These are phyloP conservation scores for Athalia circularis DNA, from an alignment of 2,888 invertebrate species.

Conservation along the genomic window DNA sequence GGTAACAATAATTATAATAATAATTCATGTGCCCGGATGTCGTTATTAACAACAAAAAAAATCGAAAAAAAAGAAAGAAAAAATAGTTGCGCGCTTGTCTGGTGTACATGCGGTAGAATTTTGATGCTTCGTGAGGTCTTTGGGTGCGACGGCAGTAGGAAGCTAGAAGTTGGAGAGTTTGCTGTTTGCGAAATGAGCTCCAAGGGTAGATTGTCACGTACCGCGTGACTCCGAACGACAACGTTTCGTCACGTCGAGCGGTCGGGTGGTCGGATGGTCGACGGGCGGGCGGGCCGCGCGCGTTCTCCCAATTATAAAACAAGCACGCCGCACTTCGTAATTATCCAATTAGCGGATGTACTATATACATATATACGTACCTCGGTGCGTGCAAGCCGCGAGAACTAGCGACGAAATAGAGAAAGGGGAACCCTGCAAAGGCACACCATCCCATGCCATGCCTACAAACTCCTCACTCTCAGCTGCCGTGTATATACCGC, in stretches of 20 bases:
- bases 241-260: slow-evolving; percentile 71
- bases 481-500: neutral
- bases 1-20: no score
- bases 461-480: no score
- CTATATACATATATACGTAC: slow-evolving; percentile 45
- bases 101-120: neutral
- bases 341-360: slow-evolving; percentile 73
- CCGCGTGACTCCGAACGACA: slow-evolving; percentile 71
- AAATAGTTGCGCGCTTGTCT: neutral
- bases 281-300: slow-evolving; percentile 39
- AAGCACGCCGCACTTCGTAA: slow-evolving; percentile 72
- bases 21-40: neutral
- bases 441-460: no score
- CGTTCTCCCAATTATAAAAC: slow-evolving; percentile 72
- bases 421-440: neutral
- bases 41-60: neutral
- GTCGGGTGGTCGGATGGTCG: slow-evolving; percentile 44
- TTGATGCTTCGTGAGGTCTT: slow-evolving; percentile 13
- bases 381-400: slow-evolving; percentile 50
- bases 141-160: no score
- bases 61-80: neutral
- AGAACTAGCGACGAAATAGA: slow-evolving; percentile 37
- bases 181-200: slow-evolving; percentile 64
- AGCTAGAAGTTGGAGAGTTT: slow-evolving; percentile 20
- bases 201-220: slow-evolving; percentile 73